A percentile compares a stretch with the other conserved stretches of the same genome.
phyloP scores from a whole-genome alignment of 2,113 vertebrate species.

The Ibidorhyncha struthersii region DNA sequence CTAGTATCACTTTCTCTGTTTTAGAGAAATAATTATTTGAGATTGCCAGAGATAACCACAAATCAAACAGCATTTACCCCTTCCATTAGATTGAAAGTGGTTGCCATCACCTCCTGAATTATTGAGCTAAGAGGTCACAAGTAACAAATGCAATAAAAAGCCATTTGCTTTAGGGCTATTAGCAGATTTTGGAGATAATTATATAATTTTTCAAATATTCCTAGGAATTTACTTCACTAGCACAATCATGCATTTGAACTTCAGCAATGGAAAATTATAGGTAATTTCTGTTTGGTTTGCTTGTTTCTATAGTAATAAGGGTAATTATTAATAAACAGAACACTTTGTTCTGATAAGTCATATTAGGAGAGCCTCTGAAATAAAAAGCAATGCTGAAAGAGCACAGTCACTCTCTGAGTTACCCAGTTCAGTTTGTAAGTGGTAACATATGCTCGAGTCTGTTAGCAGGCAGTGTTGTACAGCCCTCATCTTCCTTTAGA shows the following conservation, averaged over 20 bases:
- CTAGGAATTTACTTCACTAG: conserved; percentile 22
- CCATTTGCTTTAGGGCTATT: conserved; percentile 1
- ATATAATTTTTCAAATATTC: conserved; percentile 43
- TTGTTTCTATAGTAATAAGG: conserved; percentile 67
- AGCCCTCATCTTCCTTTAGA: not conserved
- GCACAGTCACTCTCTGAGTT: not conserved
- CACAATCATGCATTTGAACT: conserved; percentile 10
- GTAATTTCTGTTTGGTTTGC: conserved; percentile 60
- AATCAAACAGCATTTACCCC: conserved; percentile 16
- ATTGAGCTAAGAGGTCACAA: conserved; percentile 17
- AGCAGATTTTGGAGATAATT: conserved; percentile 47
- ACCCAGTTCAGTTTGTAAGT: not conserved
- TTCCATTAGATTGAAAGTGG: conserved; percentile 1
- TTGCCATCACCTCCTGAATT: not conserved
- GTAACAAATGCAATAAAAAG: not conserved
- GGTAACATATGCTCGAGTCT: not conserved
- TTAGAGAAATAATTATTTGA: conserved; percentile 31
- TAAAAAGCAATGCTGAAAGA: not conserved
- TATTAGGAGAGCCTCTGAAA: conserved; percentile 19
- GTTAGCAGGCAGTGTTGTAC: not conserved
- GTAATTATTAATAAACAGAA: conserved; percentile 67
- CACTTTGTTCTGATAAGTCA: conserved; percentile 24
- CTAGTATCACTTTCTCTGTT: not conserved
- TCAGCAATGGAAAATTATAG: conserved; percentile 33
- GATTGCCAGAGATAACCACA: conserved; percentile 21